Evolutionary conservation across 2,113 vertebrate species (phyloP).

Genomic region (Equus quagga): DNA sequence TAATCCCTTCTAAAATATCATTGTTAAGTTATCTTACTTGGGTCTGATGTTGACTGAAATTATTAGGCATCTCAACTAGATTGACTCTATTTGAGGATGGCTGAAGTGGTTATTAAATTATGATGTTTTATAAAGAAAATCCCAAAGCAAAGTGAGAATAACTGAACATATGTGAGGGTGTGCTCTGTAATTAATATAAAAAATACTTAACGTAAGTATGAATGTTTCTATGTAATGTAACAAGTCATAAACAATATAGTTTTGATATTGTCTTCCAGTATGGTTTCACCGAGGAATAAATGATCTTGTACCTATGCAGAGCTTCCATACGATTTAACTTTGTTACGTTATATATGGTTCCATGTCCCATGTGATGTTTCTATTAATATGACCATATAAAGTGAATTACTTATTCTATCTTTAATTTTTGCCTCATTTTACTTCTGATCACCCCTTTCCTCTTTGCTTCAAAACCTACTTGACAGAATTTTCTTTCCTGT

Average conservation of each 20-base stretch:
- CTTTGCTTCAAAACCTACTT: not conserved
- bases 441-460: not conserved
- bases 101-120: not conserved
- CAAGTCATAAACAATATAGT: not conserved
- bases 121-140: not conserved
- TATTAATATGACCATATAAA: not conserved
- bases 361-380: not conserved
- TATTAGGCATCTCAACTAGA: not conserved
- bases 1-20: not conserved
- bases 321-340: not conserved
- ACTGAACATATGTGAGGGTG: not conserved
- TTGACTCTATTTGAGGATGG: not conserved
- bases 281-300: not conserved
- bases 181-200: not conserved
- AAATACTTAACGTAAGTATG: not conserved
- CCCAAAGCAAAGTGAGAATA: slow-evolving; percentile 2
- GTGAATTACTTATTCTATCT: not conserved
- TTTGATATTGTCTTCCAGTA: not conserved
- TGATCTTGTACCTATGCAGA: no score
- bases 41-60: not conserved
- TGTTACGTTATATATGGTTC: not conserved
- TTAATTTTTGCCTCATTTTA: not conserved
- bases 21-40: not conserved
- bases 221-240: not conserved
- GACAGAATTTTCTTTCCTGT: not conserved